Percentiles rank a stretch among this genome's conserved stretches.
These are phyloP conservation scores for Linurgus olivaceus DNA, from an alignment of 2,797 vertebrate species.

Conservation along the genomic window DNA sequence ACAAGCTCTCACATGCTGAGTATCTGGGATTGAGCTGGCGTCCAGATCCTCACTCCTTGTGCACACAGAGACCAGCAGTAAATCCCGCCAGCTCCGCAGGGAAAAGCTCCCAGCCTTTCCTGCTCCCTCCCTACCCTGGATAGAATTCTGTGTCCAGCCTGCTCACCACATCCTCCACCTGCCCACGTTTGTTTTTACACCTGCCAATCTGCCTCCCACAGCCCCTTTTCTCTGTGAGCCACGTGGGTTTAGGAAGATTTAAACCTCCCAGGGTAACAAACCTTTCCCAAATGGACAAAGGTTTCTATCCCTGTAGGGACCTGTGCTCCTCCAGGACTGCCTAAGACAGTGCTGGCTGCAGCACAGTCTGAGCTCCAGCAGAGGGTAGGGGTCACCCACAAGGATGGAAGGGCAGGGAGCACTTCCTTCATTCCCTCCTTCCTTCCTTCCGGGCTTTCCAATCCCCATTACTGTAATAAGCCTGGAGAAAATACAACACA, in stretches of 20 bases:
- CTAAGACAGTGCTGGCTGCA: not conserved
- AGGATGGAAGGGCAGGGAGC: not conserved
- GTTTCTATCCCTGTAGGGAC: rapidly evolving
- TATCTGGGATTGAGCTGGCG: not conserved
- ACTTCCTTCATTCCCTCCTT: not conserved
- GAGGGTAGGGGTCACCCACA: not conserved
- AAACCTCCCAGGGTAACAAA: not conserved
- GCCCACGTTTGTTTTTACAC: rapidly evolving
- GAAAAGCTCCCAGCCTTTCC: not conserved
- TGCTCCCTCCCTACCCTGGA: not conserved
- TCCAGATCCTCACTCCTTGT: not conserved
- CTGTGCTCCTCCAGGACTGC: not conserved
- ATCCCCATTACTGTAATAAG: not conserved
- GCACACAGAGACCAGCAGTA: not conserved
- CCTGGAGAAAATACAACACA: not conserved
- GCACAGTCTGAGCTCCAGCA: not conserved
- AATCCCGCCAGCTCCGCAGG: not conserved
- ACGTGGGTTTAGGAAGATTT: not conserved
- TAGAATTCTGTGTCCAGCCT: not conserved
- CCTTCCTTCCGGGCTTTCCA: not conserved
- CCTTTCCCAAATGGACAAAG: not conserved
- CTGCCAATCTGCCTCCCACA: not conserved
- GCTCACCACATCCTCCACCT: not conserved
- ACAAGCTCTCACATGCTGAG: not conserved
- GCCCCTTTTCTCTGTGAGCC: not conserved